These are phyloP conservation scores for Sinopyrophorus schimmeli DNA, from an alignment of 2,888 invertebrate genomes.

Conservation along the genomic window DNA sequence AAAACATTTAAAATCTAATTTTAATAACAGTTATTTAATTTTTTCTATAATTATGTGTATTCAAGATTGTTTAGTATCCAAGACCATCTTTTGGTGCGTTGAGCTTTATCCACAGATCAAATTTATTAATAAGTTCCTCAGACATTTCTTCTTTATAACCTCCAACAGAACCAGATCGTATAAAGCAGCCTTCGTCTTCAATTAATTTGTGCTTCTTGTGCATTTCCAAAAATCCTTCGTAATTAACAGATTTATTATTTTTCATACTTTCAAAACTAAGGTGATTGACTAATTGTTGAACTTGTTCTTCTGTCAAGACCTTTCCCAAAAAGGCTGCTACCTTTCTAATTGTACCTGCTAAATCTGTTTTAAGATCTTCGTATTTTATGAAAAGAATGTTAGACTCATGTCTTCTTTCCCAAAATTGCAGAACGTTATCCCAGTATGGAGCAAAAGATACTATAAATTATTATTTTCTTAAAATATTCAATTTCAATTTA, in stretches of 20 bases:
- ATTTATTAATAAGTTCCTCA: conserved; percentile 68
- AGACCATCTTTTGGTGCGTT: conserved; percentile 63
- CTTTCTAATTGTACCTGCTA: conserved; percentile 50
- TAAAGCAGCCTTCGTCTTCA: conserved; percentile 52
- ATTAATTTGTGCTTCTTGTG: conserved; percentile 49
- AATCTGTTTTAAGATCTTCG: conserved; percentile 79
- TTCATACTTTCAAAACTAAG: conserved; percentile 60
- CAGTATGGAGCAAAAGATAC: conserved; percentile 36
- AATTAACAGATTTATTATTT: conserved; percentile 48
- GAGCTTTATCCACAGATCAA: conserved; percentile 71
- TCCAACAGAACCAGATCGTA: conserved; percentile 56
- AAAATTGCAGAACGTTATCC: conserved; percentile 60
- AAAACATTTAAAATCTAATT: no score
- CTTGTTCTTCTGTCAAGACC: conserved; percentile 47
- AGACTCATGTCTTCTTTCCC: conserved; percentile 69
- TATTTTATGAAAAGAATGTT: conserved; percentile 79
- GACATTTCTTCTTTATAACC: conserved; percentile 63
- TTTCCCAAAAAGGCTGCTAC: conserved; percentile 54
- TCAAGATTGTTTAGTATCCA: conserved; percentile 27
- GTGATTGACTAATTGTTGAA: conserved; percentile 52
- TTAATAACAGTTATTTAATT: no score
- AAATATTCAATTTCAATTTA: background rate
- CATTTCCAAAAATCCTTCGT: conserved; percentile 39
- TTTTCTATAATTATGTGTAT: no score
- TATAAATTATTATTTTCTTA: conserved; percentile 3